These are phyloP conservation scores for Nymphalis urticae DNA, from an alignment of 2,888 invertebrate species.

Conservation along the genomic window DNA sequence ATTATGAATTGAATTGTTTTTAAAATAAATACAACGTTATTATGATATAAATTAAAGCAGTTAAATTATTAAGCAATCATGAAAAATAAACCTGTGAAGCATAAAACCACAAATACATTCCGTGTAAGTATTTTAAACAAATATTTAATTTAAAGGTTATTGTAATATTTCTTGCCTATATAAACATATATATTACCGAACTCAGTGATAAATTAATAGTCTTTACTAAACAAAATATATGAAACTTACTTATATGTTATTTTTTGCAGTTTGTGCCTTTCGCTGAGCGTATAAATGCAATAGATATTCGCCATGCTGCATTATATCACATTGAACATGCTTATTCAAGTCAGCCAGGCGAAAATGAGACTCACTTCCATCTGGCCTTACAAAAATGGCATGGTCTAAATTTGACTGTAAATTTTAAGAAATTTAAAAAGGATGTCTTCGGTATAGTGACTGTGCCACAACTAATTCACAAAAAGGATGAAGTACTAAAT, in stretches of 20 bases:
- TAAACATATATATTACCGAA: neutral
- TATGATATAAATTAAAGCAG: neutral
- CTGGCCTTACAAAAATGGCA: conserved; percentile 94
- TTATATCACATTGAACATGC: conserved; percentile 91
- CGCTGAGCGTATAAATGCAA: conserved; percentile 90
- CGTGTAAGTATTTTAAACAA: conserved; percentile 81
- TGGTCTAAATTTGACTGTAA: conserved; percentile 91
- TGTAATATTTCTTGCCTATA: neutral
- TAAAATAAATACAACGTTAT: neutral
- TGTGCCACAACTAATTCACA: conserved; percentile 91
- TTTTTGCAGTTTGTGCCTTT: conserved; percentile 90
- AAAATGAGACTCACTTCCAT: conserved; percentile 89
- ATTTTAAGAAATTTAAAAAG: conserved; percentile 88
- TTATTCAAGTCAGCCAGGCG: conserved; percentile 86
- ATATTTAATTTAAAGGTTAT: conserved; percentile 31
- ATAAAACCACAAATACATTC: conserved; percentile 89
- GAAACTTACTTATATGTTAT: conserved; percentile 1
- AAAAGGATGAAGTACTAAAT: conserved; percentile 88
- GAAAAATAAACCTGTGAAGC: conserved; percentile 87
- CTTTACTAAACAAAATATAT: neutral
- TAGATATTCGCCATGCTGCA: conserved; percentile 90
- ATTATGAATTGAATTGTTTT: neutral
- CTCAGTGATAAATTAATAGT: neutral
- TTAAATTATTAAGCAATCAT: conserved; percentile 55
- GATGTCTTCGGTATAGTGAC: conserved; percentile 89